Conservation (phyloP, 2,797 vertebrate genomes). For the Pipistrellus kuhlii region DNA sequence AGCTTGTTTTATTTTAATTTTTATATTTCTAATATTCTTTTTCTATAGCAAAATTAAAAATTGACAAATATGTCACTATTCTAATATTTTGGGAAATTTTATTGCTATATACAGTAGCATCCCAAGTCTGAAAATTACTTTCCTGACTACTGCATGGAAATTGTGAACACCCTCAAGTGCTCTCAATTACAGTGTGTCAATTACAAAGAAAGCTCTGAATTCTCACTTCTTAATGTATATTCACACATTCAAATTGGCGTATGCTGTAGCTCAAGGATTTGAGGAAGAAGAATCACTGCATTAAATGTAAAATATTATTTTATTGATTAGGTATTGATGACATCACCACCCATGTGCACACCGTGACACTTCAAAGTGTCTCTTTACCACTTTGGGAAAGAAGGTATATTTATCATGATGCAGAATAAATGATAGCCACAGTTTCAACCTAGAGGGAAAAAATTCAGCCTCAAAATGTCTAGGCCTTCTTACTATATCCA, state of each 20-base stretch:
- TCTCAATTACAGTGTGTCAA: background rate
- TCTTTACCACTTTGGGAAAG: slow-evolving; percentile 10
- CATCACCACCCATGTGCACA: background rate
- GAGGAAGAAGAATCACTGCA: background rate
- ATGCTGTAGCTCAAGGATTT: background rate
- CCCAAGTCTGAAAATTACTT: background rate
- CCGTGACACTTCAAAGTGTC: background rate
- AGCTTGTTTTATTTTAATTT: background rate
- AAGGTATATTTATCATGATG: background rate
- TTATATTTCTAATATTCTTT: background rate
- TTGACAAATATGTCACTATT: slow-evolving; percentile 7
- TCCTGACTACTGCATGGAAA: background rate
- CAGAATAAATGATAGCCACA: background rate
- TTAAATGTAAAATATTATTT: background rate
- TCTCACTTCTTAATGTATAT: background rate
- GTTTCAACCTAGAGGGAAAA: background rate
- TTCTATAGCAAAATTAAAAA: slow-evolving; percentile 46
- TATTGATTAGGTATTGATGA: slow-evolving; percentile 26
- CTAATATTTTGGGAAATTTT: background rate
- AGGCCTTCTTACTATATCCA: slow-evolving; percentile 7
- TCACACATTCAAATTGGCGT: background rate
- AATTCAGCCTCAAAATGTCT: background rate
- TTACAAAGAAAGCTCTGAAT: background rate
- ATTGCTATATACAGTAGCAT: background rate
- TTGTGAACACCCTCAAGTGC: background rate